Percentiles rank a stretch among this genome's conserved stretches.
Conservation (phyloP, 2,888 invertebrate genomes). For the Rhorus exstirpatorius region DNA sequence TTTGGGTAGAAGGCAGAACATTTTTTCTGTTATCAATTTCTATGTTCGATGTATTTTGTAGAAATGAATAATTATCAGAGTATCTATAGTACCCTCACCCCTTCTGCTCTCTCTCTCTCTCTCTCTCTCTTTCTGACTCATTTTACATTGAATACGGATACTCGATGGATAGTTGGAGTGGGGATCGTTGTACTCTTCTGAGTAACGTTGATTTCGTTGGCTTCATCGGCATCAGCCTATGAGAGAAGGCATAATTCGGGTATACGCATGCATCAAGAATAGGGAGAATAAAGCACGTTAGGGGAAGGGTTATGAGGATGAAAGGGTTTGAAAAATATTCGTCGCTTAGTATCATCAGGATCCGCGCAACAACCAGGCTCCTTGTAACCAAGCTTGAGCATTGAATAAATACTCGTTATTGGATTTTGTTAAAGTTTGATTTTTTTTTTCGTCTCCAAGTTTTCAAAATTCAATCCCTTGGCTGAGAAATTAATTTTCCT, state of each 20-base stretch:
- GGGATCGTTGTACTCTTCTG: background rate
- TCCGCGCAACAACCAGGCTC: slow-evolving; percentile 25
- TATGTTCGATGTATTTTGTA: no score
- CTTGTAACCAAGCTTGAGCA: slow-evolving; percentile 24
- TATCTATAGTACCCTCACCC: background rate
- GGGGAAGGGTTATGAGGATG: slow-evolving; percentile 39
- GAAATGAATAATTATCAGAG: background rate
- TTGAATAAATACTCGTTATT: background rate
- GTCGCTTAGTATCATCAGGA: slow-evolving; percentile 55
- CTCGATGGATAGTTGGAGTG: background rate
- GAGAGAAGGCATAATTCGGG: slow-evolving; percentile 55
- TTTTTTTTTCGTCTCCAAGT: background rate
- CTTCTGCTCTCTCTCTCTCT: background rate
- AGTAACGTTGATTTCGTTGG: slow-evolving; percentile 27
- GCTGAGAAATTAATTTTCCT: background rate
- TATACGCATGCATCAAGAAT: slow-evolving; percentile 37
- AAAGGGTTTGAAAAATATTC: slow-evolving; percentile 55
- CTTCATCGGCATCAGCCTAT: slow-evolving; percentile 50
- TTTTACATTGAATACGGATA: background rate
- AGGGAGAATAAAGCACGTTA: slow-evolving; percentile 6
- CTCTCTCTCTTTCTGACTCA: background rate
- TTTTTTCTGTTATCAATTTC: no score
- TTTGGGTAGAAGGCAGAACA: no score
- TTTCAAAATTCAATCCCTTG: background rate
- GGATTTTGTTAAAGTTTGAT: background rate